A percentile compares a stretch with the other conserved stretches of the same genome.
These are phyloP conservation scores for Melanchra persicariae DNA, from an alignment of 2,888 invertebrate species.

Conservation along the genomic window DNA sequence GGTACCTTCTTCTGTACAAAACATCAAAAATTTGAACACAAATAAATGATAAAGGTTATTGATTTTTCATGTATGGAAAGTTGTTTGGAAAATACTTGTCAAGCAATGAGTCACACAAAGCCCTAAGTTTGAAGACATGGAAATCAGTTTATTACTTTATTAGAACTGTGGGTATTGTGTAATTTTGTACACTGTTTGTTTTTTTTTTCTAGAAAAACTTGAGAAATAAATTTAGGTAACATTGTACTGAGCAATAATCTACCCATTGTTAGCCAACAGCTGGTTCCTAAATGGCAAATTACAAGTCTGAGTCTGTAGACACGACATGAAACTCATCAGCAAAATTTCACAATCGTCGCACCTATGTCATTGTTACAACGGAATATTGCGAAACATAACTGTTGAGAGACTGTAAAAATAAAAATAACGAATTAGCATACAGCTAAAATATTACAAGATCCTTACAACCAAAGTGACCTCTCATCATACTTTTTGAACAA, in stretches of 20 bases:
- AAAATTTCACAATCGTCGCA: constrained; percentile 48
- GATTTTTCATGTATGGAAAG: constrained; percentile 1
- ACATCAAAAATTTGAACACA: not conserved
- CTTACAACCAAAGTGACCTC: constrained; percentile 62
- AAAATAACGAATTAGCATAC: constrained; percentile 35
- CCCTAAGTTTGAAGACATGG: constrained; percentile 20
- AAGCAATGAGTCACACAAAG: constrained; percentile 26
- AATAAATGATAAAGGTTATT: not conserved
- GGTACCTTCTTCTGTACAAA: not conserved
- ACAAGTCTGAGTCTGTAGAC: constrained; percentile 5
- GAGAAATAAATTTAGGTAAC: not conserved
- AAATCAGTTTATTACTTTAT: not conserved
- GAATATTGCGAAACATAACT: constrained; percentile 55
- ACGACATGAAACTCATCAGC: constrained; percentile 28
- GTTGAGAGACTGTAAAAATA: constrained; percentile 36
- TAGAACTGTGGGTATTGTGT: not conserved
- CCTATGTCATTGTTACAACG: constrained; percentile 44
- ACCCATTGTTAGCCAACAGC: constrained; percentile 42
- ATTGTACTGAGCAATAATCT: not conserved
- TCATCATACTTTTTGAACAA: constrained; percentile 56
- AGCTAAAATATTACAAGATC: constrained; percentile 49
- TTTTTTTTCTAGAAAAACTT: not conserved
- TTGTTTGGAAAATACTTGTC: constrained; percentile 16
- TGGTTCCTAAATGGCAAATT: constrained; percentile 26
- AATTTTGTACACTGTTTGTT: not conserved